phyloP scores from a whole-genome alignment of 2,113 vertebrate species.

The Heterocephalus glaber region DNA sequence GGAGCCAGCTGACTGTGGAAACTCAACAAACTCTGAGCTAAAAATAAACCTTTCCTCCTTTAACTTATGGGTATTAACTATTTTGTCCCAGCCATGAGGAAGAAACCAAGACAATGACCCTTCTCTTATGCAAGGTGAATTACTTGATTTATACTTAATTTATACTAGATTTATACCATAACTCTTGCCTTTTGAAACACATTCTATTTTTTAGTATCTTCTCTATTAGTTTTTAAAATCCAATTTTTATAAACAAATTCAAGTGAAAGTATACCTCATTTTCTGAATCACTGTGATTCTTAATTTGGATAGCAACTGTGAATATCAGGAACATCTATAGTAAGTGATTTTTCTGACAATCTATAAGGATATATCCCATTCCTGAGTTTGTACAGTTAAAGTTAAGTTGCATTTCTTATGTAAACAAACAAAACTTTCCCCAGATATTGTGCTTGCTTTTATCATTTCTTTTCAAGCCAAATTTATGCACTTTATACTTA shows the following conservation, averaged over 20 bases:
- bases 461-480: background rate
- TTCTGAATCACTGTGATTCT: background rate
- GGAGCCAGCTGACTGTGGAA: background rate
- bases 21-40: background rate
- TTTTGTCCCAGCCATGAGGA: background rate
- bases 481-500: background rate
- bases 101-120: background rate
- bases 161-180: background rate
- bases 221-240: background rate
- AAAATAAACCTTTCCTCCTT: background rate
- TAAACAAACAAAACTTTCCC: constrained; percentile 21
- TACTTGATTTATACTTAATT: background rate
- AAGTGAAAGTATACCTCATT: constrained; percentile 26
- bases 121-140: background rate
- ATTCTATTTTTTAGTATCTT: background rate
- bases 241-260: background rate
- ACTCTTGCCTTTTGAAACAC: background rate
- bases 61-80: background rate
- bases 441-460: background rate
- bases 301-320: background rate
- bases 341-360: constrained; percentile 26
- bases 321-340: background rate
- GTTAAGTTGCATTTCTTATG: background rate
- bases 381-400: background rate
- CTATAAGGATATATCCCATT: background rate